These are phyloP conservation scores for Amphiprion percula DNA, from an alignment of 2,113 vertebrate genomes.

Conservation along the genomic window DNA sequence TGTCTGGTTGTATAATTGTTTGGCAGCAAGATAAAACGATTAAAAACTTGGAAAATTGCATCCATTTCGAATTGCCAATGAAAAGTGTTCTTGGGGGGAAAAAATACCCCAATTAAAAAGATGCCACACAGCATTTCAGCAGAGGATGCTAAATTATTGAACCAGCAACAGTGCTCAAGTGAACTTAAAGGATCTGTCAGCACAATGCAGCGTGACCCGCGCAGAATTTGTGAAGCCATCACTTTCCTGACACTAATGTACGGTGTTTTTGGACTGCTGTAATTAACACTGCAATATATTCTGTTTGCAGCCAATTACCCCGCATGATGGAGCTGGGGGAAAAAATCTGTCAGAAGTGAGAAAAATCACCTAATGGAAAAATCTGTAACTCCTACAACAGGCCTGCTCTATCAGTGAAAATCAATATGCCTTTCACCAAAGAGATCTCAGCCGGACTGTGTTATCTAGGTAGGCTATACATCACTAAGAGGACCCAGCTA, in stretches of 20 bases:
- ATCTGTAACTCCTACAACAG: conserved; percentile 58
- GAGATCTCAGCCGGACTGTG: conserved; percentile 44
- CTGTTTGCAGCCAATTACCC: conserved; percentile 48
- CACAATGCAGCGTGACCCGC: conserved; percentile 4
- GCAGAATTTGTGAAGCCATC: conserved; percentile 33
- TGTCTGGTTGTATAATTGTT: conserved; percentile 14
- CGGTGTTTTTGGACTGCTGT: conserved; percentile 3
- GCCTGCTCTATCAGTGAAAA: conserved; percentile 67
- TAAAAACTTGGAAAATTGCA: conserved; percentile 27
- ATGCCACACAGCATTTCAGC: conserved; percentile 49
- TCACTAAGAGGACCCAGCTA: conserved; percentile 25
- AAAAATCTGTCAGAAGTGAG: conserved; percentile 48
- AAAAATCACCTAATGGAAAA: conserved; percentile 67
- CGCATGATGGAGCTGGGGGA: conserved; percentile 10
- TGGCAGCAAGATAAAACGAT: conserved; percentile 7
- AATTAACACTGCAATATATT: conserved; percentile 57
- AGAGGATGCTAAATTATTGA: conserved; percentile 56
- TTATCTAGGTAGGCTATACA: conserved; percentile 36
- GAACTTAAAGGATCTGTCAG: conserved; percentile 43
- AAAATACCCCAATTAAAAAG: conserved; percentile 65
- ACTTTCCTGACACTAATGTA: conserved; percentile 40
- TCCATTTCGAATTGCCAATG: conserved; percentile 31
- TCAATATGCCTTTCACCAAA: conserved; percentile 58
- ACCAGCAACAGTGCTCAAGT: conserved; percentile 11
- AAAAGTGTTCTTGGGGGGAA: conserved; percentile 10